Conservation (phyloP, 2,113 vertebrate genomes). For the Aphelocoma coerulescens region DNA sequence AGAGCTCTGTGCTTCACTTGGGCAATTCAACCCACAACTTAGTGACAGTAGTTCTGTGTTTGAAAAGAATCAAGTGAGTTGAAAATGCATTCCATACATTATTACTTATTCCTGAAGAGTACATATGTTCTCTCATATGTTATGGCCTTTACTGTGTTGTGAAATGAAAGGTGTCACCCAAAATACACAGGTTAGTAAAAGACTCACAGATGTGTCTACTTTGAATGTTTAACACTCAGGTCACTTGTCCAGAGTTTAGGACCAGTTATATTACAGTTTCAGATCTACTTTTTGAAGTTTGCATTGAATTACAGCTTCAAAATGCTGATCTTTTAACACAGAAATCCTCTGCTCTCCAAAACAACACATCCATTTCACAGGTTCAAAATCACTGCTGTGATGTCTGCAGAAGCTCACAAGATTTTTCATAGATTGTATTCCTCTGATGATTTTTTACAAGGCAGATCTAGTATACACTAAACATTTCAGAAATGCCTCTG, state of each 20-base stretch:
- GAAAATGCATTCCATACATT: neutral
- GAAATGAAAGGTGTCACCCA: neutral
- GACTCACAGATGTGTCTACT: neutral
- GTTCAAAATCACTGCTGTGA: neutral
- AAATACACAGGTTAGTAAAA: neutral
- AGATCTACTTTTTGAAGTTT: neutral
- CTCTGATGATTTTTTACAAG: neutral
- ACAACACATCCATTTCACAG: rapidly evolving
- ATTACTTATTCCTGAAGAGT: neutral
- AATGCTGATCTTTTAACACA: neutral
- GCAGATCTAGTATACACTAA: neutral
- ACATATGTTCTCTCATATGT: rapidly evolving
- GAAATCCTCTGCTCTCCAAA: neutral
- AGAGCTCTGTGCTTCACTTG: neutral
- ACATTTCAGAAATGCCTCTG: neutral
- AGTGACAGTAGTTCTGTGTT: neutral
- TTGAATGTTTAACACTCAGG: neutral
- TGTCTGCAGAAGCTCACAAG: neutral
- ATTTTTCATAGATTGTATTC: neutral
- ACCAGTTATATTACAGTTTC: neutral
- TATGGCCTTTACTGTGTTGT: neutral
- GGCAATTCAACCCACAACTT: neutral
- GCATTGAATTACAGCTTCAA: neutral
- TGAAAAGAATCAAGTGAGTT: neutral
- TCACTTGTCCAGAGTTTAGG: neutral